These are phyloP conservation scores for Etheostoma cragini DNA, from an alignment of 2,113 vertebrate species.

Conservation along the genomic window DNA sequence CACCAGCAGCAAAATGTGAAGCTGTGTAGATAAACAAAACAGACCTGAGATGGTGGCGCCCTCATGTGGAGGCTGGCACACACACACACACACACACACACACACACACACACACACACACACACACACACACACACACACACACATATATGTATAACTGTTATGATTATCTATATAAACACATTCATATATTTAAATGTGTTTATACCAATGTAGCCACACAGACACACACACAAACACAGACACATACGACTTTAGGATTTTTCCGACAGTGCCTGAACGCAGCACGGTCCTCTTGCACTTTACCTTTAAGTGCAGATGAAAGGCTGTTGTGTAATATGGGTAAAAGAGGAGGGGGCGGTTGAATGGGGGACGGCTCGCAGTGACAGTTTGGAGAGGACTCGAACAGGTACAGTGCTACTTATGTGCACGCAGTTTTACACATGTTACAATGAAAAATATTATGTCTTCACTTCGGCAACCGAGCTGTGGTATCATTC, in stretches of 20 bases:
- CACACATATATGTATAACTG: too few species aligned
- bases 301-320: slow-evolving; percentile 62
- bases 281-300: slow-evolving; percentile 10
- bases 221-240: too few species aligned
- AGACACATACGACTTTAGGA: too few species aligned
- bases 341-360: slow-evolving; percentile 45
- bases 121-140: too few species aligned
- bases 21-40: not conserved
- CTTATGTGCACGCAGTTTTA: not conserved
- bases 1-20: too few species aligned
- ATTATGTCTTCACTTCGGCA: not conserved
- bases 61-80: slow-evolving; percentile 5
- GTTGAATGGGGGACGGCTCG: slow-evolving; percentile 16
- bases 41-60: slow-evolving; percentile 17
- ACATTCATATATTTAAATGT: too few species aligned
- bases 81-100: not conserved
- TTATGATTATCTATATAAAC: too few species aligned
- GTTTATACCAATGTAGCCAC: too few species aligned
- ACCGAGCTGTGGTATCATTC: not conserved
- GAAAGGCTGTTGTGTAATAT: slow-evolving; percentile 50
- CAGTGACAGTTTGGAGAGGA: slow-evolving; percentile 23
- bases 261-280: slow-evolving; percentile 27
- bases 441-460: not conserved
- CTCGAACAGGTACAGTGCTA: slow-evolving; percentile 22
- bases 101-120: too few species aligned